phyloP scores from a whole-genome alignment of 2,888 invertebrate genomes.

The Patella depressa region DNA sequence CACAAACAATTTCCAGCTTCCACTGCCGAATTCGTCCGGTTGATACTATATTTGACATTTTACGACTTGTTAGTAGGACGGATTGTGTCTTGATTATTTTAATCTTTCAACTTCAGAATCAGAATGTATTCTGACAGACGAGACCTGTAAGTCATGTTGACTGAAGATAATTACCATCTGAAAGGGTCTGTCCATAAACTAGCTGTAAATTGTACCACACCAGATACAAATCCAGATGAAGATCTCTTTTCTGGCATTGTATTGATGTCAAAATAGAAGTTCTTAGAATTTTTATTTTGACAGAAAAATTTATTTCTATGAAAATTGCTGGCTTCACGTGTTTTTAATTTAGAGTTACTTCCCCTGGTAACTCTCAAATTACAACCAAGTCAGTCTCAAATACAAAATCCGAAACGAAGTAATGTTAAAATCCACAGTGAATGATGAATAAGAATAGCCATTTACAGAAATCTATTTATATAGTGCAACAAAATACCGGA shows the following conservation, averaged over 20 bases:
- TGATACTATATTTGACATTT: constrained; percentile 3
- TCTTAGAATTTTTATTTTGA: background rate
- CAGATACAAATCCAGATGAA: background rate
- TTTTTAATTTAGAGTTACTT: background rate
- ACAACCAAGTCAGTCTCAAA: background rate
- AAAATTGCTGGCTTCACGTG: background rate
- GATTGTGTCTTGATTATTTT: background rate
- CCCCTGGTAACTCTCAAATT: background rate
- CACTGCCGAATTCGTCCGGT: background rate
- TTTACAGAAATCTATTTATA: too few relatives aligned
- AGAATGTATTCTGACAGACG: background rate
- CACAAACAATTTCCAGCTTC: too few relatives aligned
- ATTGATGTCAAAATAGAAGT: background rate
- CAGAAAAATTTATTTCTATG: too few relatives aligned
- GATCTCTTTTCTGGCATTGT: background rate
- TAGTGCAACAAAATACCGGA: too few relatives aligned
- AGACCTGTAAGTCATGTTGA: background rate
- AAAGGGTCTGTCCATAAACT: constrained; percentile 25
- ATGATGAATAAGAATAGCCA: too few relatives aligned
- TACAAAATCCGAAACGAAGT: too few relatives aligned
- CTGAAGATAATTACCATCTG: constrained; percentile 19
- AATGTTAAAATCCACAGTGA: too few relatives aligned
- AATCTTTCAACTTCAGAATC: background rate
- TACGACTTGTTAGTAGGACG: background rate
- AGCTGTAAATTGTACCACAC: constrained; percentile 17